Conservation (phyloP, 2,113 vertebrate species). For the Coptodon rendalli region DNA sequence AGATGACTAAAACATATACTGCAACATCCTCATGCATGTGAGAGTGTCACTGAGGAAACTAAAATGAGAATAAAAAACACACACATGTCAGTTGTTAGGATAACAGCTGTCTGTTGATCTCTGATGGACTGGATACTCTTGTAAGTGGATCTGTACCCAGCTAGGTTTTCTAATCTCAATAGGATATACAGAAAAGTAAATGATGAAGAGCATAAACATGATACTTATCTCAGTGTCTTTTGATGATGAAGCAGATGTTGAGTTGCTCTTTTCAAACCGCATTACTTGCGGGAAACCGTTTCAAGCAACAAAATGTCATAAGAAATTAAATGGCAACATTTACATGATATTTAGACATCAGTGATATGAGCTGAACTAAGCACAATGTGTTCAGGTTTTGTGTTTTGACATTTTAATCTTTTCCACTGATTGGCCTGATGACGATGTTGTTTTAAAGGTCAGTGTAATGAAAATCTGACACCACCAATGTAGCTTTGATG, state of each 20-base stretch:
- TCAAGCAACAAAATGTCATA: background rate
- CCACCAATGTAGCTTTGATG: background rate
- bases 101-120: background rate
- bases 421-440: constrained; percentile 3
- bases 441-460: constrained; percentile 23
- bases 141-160: background rate
- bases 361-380: background rate
- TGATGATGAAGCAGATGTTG: background rate
- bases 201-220: background rate
- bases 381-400: background rate
- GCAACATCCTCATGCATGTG: background rate
- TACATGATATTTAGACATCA: background rate
- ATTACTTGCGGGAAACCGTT: background rate
- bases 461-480: background rate
- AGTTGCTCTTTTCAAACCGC: background rate
- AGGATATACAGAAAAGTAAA: background rate
- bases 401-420: constrained; percentile 22
- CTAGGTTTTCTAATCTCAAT: background rate
- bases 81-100: background rate
- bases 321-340: constrained; percentile 20
- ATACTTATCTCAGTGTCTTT: background rate
- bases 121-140: background rate
- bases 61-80: background rate
- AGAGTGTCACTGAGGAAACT: background rate
- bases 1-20: background rate